These are phyloP conservation scores for Tragelaphus scriptus DNA, from an alignment of 2,113 vertebrate species.

Conservation along the genomic window DNA sequence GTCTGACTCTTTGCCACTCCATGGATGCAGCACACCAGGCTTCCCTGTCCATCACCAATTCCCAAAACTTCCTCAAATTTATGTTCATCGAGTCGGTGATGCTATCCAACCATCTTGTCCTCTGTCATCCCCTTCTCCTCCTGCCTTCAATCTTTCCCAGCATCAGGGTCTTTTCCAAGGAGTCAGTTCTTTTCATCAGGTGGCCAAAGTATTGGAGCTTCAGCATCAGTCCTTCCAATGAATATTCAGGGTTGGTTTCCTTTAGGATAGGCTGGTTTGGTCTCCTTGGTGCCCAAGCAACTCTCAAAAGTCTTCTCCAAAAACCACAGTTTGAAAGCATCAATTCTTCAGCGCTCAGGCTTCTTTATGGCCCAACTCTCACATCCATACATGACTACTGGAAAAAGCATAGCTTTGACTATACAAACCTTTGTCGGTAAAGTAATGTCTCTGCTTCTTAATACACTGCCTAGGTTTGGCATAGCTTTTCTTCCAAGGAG, in stretches of 20 bases:
- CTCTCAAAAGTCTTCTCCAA: background rate
- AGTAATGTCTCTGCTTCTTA: background rate
- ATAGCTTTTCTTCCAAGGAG: background rate
- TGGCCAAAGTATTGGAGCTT: background rate
- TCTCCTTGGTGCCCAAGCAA: background rate
- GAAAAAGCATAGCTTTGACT: background rate
- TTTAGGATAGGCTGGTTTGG: background rate
- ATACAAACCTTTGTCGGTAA: background rate
- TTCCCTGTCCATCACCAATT: background rate
- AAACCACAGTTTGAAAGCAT: background rate
- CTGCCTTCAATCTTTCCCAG: background rate
- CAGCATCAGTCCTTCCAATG: background rate
- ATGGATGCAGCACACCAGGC: background rate
- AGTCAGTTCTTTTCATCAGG: background rate
- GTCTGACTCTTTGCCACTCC: background rate
- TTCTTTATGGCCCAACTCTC: background rate
- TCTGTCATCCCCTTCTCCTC: background rate
- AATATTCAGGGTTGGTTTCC: background rate
- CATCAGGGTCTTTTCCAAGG: background rate
- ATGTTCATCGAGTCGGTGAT: background rate
- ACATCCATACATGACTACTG: background rate
- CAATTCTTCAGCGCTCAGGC: accelerated
- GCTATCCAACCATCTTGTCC: background rate
- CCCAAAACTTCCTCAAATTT: background rate
- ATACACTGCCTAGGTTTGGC: background rate